Percentiles rank a stretch among this genome's conserved stretches.
These are phyloP conservation scores for Ptilonorhynchus violaceus DNA, from an alignment of 2,113 vertebrate species.

Conservation along the genomic window DNA sequence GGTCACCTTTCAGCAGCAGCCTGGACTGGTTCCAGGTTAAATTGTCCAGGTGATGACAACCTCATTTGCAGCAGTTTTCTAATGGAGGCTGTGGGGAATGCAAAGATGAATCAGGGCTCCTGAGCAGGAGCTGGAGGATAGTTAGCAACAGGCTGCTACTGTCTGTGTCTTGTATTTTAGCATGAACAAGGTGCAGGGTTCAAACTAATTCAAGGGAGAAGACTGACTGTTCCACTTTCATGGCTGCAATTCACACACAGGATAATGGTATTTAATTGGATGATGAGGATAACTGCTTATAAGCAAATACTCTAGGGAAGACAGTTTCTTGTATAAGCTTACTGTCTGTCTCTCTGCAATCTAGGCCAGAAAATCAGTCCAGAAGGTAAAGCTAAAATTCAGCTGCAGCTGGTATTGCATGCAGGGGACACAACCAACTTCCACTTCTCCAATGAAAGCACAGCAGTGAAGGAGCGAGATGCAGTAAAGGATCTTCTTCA, in stretches of 20 bases:
- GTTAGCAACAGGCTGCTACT: background rate
- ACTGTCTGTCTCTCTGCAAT: slow-evolving; percentile 34
- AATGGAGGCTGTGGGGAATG: background rate
- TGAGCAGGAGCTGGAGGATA: background rate
- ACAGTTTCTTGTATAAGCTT: slow-evolving; percentile 23
- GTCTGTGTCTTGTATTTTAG: background rate
- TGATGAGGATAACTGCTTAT: background rate
- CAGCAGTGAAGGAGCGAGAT: slow-evolving; percentile 91
- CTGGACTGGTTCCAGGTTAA: background rate
- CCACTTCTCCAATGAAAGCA: slow-evolving; percentile 95
- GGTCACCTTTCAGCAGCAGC: background rate
- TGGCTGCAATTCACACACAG: background rate
- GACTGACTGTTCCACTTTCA: background rate
- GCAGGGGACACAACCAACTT: slow-evolving; percentile 95
- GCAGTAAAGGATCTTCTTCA: slow-evolving; percentile 96
- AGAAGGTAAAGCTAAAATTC: slow-evolving; percentile 97
- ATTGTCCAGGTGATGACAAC: background rate
- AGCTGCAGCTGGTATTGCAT: slow-evolving; percentile 95
- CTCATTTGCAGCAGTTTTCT: background rate
- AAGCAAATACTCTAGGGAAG: background rate
- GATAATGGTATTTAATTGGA: background rate
- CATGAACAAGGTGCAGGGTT: background rate
- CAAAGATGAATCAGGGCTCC: background rate
- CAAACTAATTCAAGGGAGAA: background rate
- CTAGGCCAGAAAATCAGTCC: slow-evolving; percentile 99